Evolutionary conservation across 2,888 invertebrate species (phyloP).

Genomic region (Theretra japonica): DNA sequence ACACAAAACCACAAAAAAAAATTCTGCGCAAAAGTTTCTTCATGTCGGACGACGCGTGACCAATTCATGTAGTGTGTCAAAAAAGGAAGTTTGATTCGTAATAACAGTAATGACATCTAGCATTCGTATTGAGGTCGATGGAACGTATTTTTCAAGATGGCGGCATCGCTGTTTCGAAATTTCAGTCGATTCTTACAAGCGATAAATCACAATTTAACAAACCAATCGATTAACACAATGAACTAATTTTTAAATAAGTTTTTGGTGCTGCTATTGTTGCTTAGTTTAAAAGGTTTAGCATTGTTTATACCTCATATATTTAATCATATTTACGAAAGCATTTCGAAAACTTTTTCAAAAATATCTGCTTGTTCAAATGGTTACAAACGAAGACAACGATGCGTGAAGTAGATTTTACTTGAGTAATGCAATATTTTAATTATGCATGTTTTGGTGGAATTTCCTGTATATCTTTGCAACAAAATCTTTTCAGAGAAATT

Average conservation of each 20-base stretch:
- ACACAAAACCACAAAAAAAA: neutral
- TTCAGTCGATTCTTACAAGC: conserved; percentile 15
- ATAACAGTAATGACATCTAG: conserved; percentile 20
- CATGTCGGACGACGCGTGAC: neutral
- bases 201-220: conserved; percentile 17
- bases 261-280: conserved; percentile 3
- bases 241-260: conserved; percentile 18
- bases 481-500: no score
- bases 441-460: no score
- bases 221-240: conserved; percentile 25
- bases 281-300: neutral
- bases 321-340: no score
- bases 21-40: neutral
- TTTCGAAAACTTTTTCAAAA: no score
- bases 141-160: conserved; percentile 21
- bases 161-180: conserved; percentile 25
- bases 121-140: conserved; percentile 22
- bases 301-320: neutral
- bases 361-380: no score
- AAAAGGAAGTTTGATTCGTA: neutral
- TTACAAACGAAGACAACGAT: no score
- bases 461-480: no score
- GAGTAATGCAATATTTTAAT: no score
- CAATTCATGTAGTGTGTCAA: conserved; percentile 8
- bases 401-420: no score